phyloP scores from a whole-genome alignment of 2,888 invertebrate genomes.

The Mellilla xanthometata region DNA sequence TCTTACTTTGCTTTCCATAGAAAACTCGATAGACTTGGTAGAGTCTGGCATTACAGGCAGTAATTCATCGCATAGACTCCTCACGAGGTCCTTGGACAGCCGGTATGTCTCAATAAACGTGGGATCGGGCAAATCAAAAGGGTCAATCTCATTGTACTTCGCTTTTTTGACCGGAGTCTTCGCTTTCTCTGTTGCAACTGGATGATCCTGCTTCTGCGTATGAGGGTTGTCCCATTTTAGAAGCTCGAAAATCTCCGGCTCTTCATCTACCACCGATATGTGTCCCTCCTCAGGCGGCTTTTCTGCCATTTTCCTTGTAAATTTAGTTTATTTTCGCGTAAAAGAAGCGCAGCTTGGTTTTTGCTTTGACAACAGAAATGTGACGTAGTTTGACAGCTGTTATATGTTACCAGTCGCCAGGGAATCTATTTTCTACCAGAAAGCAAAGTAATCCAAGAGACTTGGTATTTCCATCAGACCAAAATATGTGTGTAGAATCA shows the following conservation, averaged over 20 bases:
- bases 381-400: conserved; percentile 30
- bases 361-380: conserved; percentile 40
- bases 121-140: conserved; percentile 64
- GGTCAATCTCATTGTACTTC: conserved; percentile 61
- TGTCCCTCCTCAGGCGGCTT: conserved; percentile 74
- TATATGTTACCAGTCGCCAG: too few relatives aligned
- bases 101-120: conserved; percentile 67
- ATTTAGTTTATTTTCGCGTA: conserved; percentile 51
- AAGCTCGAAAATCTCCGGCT: conserved; percentile 71
- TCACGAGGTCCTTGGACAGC: conserved; percentile 64
- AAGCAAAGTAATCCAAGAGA: too few relatives aligned
- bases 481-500: too few relatives aligned
- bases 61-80: conserved; percentile 62
- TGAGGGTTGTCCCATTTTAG: conserved; percentile 74
- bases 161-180: conserved; percentile 64
- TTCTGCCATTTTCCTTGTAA: conserved; percentile 62
- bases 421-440: too few relatives aligned
- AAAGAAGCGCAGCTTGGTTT: conserved; percentile 48
- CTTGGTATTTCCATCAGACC: too few relatives aligned
- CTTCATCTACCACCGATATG: conserved; percentile 75
- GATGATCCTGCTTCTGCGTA: conserved; percentile 56
- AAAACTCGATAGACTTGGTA: conserved; percentile 68
- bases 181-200: conserved; percentile 54
- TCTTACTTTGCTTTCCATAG: conserved; percentile 70
- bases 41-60: conserved; percentile 72